phyloP scores from a whole-genome alignment of 2,888 invertebrate species.

The Leptinotarsa tumamoca region DNA sequence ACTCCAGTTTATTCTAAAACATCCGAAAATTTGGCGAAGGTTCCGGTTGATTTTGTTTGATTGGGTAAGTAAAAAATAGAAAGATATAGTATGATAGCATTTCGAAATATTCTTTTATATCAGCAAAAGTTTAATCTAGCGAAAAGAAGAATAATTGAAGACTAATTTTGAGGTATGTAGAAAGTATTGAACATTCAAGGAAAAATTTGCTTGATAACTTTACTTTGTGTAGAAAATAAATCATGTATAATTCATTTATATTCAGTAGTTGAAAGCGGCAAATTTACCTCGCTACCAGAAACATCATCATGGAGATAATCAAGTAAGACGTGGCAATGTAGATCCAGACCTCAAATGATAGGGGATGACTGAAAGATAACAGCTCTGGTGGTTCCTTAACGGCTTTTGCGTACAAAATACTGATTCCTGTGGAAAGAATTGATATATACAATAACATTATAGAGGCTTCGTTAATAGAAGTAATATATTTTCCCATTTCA shows the following conservation, averaged over 20 bases:
- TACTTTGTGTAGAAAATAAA: too few species aligned
- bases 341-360: conserved; percentile 89
- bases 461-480: too few species aligned
- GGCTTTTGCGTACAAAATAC: conserved; percentile 87
- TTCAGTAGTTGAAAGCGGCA: background rate
- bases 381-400: conserved; percentile 82
- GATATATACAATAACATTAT: background rate
- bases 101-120: too few species aligned
- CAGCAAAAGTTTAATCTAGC: too few species aligned
- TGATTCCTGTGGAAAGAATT: conserved; percentile 72
- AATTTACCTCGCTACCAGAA: conserved; percentile 75
- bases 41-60: background rate
- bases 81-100: too few species aligned
- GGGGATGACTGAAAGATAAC: conserved; percentile 90
- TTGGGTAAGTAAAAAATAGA: too few species aligned
- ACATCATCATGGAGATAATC: conserved; percentile 84
- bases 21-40: background rate
- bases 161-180: too few species aligned
- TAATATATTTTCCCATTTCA: too few species aligned
- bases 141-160: too few species aligned
- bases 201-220: too few species aligned
- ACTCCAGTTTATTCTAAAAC: background rate
- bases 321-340: conserved; percentile 90
- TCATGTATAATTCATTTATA: too few species aligned
- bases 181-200: too few species aligned